phyloP scores from a whole-genome alignment of 1,140 invertebrate genomes.

The Drosophila triauraria region DNA sequence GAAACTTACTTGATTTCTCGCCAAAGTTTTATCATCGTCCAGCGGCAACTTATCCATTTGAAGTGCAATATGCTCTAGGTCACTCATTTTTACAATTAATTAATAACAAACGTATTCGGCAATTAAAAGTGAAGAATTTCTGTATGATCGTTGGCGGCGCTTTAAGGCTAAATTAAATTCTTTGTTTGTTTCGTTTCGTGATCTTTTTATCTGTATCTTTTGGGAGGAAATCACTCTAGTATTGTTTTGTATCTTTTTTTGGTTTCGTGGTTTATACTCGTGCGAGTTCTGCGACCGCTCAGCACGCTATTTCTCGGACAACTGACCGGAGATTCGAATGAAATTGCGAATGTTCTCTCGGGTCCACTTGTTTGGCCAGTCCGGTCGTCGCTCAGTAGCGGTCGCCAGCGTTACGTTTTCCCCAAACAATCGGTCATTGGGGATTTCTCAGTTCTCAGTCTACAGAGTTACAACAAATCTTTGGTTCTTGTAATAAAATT shows the following conservation, averaged over 20 bases:
- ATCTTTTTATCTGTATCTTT: slow-evolving; percentile 36
- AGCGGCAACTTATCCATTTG: slow-evolving; percentile 57
- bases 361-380: slow-evolving; percentile 46
- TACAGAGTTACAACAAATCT: slow-evolving; percentile 42
- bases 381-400: not conserved
- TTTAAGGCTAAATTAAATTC: slow-evolving; percentile 31
- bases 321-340: slow-evolving; percentile 49
- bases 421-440: slow-evolving; percentile 34
- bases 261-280: slow-evolving; percentile 36
- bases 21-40: slow-evolving; percentile 23
- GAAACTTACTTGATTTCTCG: slow-evolving; percentile 55
- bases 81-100: slow-evolving; percentile 61
- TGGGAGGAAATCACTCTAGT: slow-evolving; percentile 7
- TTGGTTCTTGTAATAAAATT: slow-evolving; percentile 16
- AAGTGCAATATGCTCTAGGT: slow-evolving; percentile 54
- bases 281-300: slow-evolving; percentile 53
- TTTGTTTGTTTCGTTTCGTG: slow-evolving; percentile 49
- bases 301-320: slow-evolving; percentile 69
- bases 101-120: slow-evolving; percentile 29
- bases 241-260: slow-evolving; percentile 1
- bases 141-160: slow-evolving; percentile 3
- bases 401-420: slow-evolving; percentile 25
- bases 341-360: slow-evolving; percentile 28
- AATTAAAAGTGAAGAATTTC: slow-evolving; percentile 36
- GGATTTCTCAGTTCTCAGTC: slow-evolving; percentile 36